phyloP scores from a whole-genome alignment of 2,797 vertebrate genomes.

The Falco biarmicus region DNA sequence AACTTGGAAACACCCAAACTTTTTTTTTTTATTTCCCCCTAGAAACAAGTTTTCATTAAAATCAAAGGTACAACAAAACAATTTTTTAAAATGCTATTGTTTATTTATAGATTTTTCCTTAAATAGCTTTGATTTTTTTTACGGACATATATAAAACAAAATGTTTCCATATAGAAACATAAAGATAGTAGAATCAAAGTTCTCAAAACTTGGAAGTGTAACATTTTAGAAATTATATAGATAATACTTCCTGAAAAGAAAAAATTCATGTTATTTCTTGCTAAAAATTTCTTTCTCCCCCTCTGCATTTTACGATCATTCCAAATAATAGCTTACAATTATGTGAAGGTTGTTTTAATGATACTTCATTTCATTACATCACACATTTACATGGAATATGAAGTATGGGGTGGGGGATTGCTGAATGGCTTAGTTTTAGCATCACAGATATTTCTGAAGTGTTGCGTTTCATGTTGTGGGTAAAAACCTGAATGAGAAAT shows the following conservation, averaged over 20 bases:
- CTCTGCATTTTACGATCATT: not conserved
- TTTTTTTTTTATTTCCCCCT: not conserved
- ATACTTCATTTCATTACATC: not conserved
- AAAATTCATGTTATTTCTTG: not conserved
- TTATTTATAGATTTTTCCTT: not conserved
- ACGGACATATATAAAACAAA: not conserved
- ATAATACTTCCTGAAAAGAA: not conserved
- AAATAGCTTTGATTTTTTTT: not conserved
- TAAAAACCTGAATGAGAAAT: not conserved
- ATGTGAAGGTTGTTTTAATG: not conserved
- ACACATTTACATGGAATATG: not conserved
- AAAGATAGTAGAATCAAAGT: not conserved
- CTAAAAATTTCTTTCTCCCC: not conserved
- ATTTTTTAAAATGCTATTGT: not conserved
- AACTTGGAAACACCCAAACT: not conserved
- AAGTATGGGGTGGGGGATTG: not conserved
- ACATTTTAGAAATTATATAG: not conserved
- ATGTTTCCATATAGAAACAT: not conserved
- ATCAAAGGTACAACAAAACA: fast-evolving
- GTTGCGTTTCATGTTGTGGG: not conserved
- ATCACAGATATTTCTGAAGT: not conserved
- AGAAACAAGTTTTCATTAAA: not conserved
- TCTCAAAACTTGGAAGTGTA: not conserved
- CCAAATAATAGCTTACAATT: not conserved
- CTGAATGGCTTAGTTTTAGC: not conserved